Base-by-base conservation (phyloP, 2,797 vertebrate genomes). In the Dromococcyx pavoninus region DNA sequence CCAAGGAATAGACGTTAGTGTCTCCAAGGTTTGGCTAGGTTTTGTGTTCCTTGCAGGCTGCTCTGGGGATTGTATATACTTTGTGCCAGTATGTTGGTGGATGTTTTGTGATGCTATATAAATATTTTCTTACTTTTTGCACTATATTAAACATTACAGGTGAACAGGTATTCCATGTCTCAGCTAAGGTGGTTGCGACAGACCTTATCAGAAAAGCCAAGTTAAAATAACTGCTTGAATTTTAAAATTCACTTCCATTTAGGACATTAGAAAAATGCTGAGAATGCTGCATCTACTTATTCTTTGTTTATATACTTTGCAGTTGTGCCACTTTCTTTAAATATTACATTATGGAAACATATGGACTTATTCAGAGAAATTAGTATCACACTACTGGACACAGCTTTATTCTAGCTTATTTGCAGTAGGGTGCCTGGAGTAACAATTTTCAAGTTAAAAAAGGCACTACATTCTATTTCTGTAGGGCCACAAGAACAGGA, bases 381-480 rank as follows among this genome's bases (percentile, higher is more conserved):
- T 27, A 56, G 14, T 46, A 75, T 94, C 61, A 74, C 8, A 28
- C 62, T 91, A 35, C 85, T 91, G 91, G 92, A 97, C 94, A 77
- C 37, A 72, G 90, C 48, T 94, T 94, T 87, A 30, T 76, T 76
- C 35, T 60, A 37, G 15, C 13, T 91, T 37, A 54, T 66, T 92
- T 91, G 48, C 37, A 93, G 79, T 69, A 76, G 56, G 14, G 69
- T 62, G 48, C 41, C 82, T 94, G 80, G 48, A 83, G 54, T 84
- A 86, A 88, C 94, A 70, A 94, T 62, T 86, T 94, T 92, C 64
- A 86, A 88, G 64, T 72, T 71, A 69, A 95, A 97, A 96, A 97
- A 96, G 77, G 60, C 71, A 78, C 51, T 66, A 51, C 3, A 22
- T 78, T 97, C 96, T 97, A 91, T 96, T 97, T 97, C 86, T 96